Conservation (phyloP, 64 coral and sea anemone species). For the Catalaphyllia jardinei region DNA sequence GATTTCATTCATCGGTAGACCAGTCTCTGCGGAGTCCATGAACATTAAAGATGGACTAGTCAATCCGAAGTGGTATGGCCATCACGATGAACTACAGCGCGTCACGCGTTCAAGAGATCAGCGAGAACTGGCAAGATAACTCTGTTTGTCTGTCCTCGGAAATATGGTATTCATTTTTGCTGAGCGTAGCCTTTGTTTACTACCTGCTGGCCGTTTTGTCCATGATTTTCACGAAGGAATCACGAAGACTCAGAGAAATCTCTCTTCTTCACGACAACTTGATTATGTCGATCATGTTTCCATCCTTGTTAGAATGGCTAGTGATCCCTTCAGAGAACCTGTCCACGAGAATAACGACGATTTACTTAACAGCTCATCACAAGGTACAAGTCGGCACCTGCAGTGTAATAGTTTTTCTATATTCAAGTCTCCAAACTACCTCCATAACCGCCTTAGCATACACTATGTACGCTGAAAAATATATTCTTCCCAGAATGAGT, state of each 20-base stretch:
- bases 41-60: background rate
- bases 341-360: background rate
- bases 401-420: background rate
- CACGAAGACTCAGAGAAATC: constrained; percentile 4
- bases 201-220: constrained; percentile 8
- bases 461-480: background rate
- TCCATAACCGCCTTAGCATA: background rate
- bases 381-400: background rate
- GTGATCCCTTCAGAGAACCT: background rate
- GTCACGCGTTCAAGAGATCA: background rate
- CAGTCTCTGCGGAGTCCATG: background rate
- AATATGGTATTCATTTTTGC: constrained; percentile 1
- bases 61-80: background rate
- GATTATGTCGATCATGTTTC: background rate
- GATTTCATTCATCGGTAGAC: background rate
- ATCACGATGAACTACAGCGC: background rate
- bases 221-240: constrained; percentile 30
- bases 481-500: background rate
- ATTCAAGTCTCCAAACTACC: constrained; percentile 11
- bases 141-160: background rate
- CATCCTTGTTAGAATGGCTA: constrained; percentile 8
- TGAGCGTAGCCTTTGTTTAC: constrained; percentile 13
- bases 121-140: background rate
- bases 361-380: background rate
- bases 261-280: constrained; percentile 29